These are phyloP conservation scores for Lepus europaeus DNA, from an alignment of 2,113 vertebrate species.

Conservation along the genomic window DNA sequence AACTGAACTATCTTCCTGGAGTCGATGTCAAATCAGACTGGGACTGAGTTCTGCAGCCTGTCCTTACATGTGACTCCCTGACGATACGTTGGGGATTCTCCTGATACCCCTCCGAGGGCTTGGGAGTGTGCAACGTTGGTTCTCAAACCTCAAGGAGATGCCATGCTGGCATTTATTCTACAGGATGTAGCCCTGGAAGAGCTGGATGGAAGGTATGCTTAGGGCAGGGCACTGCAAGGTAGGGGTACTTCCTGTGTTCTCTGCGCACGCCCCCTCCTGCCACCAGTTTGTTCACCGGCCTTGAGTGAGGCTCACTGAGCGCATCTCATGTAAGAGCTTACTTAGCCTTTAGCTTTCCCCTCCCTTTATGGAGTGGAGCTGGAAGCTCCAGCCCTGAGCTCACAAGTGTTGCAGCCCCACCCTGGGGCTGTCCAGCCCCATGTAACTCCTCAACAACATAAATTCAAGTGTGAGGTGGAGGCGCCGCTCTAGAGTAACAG, in stretches of 20 bases:
- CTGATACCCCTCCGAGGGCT: neutral
- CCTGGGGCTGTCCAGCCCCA: neutral
- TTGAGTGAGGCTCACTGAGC: neutral
- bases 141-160: neutral
- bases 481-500: neutral
- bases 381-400: neutral
- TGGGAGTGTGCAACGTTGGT: neutral
- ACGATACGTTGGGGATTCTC: neutral
- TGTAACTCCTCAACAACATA: neutral
- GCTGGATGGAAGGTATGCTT: neutral
- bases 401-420: neutral
- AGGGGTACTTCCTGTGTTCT: neutral
- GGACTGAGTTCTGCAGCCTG: neutral
- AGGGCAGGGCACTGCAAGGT: no score
- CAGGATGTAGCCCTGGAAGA: neutral
- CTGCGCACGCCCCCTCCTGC: neutral
- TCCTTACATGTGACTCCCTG: neutral
- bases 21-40: neutral
- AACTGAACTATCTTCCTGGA: neutral
- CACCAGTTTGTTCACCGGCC: neutral
- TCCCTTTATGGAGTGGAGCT: neutral
- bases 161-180: neutral
- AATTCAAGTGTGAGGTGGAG: neutral
- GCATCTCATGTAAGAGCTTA: neutral
- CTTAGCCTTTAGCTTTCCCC: neutral